Base-by-base conservation (phyloP, 1,140 invertebrate species). In the Colletes latitarsis region DNA sequence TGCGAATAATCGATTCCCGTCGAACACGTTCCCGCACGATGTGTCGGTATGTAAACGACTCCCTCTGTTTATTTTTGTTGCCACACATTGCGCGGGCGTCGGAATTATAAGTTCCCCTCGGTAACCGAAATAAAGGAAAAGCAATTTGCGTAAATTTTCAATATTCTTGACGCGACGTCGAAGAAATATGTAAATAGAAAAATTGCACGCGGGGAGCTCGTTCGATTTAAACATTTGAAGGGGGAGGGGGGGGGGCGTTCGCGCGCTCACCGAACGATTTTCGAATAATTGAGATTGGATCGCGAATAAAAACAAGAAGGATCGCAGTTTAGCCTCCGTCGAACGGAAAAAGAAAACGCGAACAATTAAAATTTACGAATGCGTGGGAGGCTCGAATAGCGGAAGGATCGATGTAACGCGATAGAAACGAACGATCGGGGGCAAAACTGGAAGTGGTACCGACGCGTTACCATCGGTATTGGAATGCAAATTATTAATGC, bases 401-500 rank as follows among this genome's bases (percentile, higher is more conserved):
- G 15, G 52, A 55, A 62, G 62, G 41, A 74, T 74, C 49, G 75
- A 55, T 66, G 71, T 75, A 67, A 67, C 53, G 63, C 15, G n/a
- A 58, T 67, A 75, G 19, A 39, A 72, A 78, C 43, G 68, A 67
- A 46, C 68, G 63, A 81, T 77, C 71, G 21, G 43, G 60, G 53
- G 71, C 30, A 67, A 30, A 85, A 85, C 69, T 14, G 39, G 49
- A 82, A 62, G 70, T 73, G 83, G 60, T 84, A 81, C 71, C 82
- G 49, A 30, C 60, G 69, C 78, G 73, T 68, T 82, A 74, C 83
- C 69, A 77, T 81, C 72, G 82, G 64, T 77, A 85, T 81, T 60
- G 77, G 82, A 84, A 76, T 81, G 77, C 71, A 84, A 85, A 85
- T 84, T 85, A 85, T 85, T 85, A 83, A 84, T 82, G 82, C 73